Base-by-base conservation (phyloP, 23 tunicate genomes). In the Halocynthia roretzi region DNA sequence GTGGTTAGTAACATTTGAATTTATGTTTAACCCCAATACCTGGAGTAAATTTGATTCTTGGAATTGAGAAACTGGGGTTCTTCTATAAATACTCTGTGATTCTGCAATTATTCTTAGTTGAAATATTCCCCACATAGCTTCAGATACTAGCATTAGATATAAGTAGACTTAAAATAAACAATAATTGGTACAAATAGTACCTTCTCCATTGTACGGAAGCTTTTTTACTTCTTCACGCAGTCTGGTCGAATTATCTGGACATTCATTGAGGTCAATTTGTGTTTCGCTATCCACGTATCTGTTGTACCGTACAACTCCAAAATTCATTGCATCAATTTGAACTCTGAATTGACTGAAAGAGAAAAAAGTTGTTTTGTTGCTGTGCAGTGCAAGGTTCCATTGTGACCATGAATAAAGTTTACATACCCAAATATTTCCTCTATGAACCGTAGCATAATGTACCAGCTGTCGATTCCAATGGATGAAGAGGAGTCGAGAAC, bases 401-500 rank as follows among this genome's bases (percentile, higher is more conserved):
- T 14, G 63, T 14, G 17, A 14, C 4, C 63, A n/a, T 14, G 17
- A n/a, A 0, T 4, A 58, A 9, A 9, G 18, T 9, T 20, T 54
- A 53, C 78, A 54, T 5, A 74, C 78, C 56, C 78, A 64, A 74
- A 50, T 14, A 74, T 74, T 15, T 53, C 18, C 23, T 74, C 56
- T 15, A 74, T 48, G 21, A 74, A 74, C 9, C 17, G 20, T 19
- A 74, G 78, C 78, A 74, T 74, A 22, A 54, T 56, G 20, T 53
- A 11, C 78, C 78, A 74, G 63, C 56, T 74, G 10, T 52, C 60
- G 12, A n/a, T 53, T 10, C 78, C 78, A 74, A 74, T 74, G 12
- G 78, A 74, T 14, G 78, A 74, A n/a, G 78, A 74, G 6, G 78
- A 74, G 31, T 74, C 78, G 20, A 74, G 78, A 5, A 74, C 78